A percentile compares a stretch with the other conserved stretches of the same genome.
phyloP scores from a whole-genome alignment of 37 sponge, comb jelly and placozoan species.

The Chondrosia reniformis region DNA sequence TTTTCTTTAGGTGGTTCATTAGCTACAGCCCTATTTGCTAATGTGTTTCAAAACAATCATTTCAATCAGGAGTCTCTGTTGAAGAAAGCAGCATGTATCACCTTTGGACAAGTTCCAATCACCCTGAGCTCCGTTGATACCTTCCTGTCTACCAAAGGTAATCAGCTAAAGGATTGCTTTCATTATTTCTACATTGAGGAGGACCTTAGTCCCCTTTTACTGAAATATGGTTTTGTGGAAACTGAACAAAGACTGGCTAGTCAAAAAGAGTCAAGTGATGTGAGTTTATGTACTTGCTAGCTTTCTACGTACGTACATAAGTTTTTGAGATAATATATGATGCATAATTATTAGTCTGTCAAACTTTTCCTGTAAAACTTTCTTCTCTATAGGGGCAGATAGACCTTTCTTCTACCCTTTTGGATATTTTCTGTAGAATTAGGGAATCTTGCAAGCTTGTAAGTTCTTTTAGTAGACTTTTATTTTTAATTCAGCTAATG shows the following conservation, averaged over 20 bases:
- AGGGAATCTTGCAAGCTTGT: no score
- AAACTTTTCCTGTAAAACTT: no score
- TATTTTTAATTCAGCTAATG: no score
- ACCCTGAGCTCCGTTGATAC: not conserved
- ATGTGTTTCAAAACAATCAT: constrained; percentile 9
- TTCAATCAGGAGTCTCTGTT: constrained; percentile 26
- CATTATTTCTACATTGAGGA: constrained; percentile 27
- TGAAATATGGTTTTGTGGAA: constrained; percentile 19
- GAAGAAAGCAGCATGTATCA: constrained; percentile 33
- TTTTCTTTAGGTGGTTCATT: constrained; percentile 42
- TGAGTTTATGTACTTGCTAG: no score
- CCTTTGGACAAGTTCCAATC: constrained; percentile 40
- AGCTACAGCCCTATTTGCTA: constrained; percentile 23
- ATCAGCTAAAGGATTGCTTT: not conserved
- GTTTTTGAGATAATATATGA: constrained; percentile 8
- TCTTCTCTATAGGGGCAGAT: no score
- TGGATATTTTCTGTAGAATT: no score
- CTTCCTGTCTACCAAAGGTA: not conserved
- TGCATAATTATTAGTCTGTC: no score
- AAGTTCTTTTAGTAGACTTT: no score
- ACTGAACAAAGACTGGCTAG: no score
- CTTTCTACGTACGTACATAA: no score
- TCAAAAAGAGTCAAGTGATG: no score
- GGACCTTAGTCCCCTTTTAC: constrained; percentile 1
- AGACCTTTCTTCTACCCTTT: no score